Conservation (phyloP, 2,113 vertebrate genomes). For the Aviceda subcristata region DNA sequence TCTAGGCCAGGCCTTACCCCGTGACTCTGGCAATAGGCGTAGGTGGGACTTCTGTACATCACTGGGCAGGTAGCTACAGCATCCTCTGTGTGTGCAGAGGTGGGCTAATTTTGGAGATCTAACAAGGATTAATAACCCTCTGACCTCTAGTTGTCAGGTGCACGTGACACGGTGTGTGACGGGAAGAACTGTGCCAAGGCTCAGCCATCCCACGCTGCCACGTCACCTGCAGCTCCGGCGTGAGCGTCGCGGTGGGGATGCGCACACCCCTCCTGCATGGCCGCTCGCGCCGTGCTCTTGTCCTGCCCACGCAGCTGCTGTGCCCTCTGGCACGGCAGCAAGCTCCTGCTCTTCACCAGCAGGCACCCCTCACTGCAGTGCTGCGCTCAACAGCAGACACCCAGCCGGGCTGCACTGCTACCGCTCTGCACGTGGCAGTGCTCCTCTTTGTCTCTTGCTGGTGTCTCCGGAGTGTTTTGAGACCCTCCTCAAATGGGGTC, state of each 20-base stretch:
- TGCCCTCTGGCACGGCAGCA: not conserved
- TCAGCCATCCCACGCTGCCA: rapidly evolving
- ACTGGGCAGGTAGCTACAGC: not conserved
- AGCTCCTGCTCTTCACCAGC: not conserved
- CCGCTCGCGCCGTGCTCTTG: rapidly evolving
- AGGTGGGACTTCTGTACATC: not conserved
- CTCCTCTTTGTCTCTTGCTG: too few species aligned
- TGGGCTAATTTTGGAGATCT: not conserved
- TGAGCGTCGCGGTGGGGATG: rapidly evolving
- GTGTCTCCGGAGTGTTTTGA: not conserved
- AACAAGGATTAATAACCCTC: not conserved
- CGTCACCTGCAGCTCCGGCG: not conserved
- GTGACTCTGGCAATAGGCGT: not conserved
- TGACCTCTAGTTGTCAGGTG: not conserved
- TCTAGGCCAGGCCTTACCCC: not conserved
- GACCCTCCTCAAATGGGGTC: not conserved
- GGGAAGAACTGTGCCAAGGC: not conserved
- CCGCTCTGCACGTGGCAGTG: rapidly evolving
- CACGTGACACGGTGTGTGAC: rapidly evolving
- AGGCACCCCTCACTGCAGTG: not conserved
- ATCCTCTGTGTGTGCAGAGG: not conserved
- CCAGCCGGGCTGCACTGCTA: not conserved
- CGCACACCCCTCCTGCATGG: rapidly evolving
- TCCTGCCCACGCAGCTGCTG: not conserved
- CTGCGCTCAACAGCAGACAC: not conserved